A percentile compares a stretch with the other conserved stretches of the same genome.
Evolutionary conservation across 2,113 vertebrate species (phyloP).

Genomic region (Nycticorax nycticorax): DNA sequence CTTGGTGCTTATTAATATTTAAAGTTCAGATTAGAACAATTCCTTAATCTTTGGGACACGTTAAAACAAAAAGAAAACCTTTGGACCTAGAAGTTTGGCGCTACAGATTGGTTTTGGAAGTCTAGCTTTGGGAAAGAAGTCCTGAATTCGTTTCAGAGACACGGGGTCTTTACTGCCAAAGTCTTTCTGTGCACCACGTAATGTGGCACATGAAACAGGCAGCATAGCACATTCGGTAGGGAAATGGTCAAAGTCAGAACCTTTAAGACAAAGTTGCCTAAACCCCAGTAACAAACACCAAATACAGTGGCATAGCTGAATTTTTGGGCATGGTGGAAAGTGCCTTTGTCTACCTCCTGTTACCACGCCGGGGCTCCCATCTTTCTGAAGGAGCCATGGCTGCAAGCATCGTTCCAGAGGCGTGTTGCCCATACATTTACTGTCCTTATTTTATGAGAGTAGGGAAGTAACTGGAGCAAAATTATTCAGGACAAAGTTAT

Average conservation of each 20-base stretch:
- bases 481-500: not conserved
- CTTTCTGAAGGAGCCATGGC: not conserved
- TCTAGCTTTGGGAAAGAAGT: not conserved
- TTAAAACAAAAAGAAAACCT: not conserved
- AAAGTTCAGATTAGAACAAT: not conserved
- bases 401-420: not conserved
- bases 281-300: not conserved
- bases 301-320: not conserved
- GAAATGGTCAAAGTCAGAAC: not conserved
- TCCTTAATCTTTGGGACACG: not conserved
- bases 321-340: not conserved
- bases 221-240: not conserved
- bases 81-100: not conserved
- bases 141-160: not conserved
- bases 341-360: not conserved
- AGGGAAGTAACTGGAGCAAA: not conserved
- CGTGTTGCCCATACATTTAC: not conserved
- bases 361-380: accelerated
- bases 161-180: not conserved
- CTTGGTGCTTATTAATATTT: not conserved
- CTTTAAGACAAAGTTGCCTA: not conserved
- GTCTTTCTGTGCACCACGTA: no score
- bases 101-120: not conserved
- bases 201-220: not conserved
- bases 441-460: not conserved